Conservation (phyloP, 2,888 invertebrate genomes). For the Oligia fasciuncula region DNA sequence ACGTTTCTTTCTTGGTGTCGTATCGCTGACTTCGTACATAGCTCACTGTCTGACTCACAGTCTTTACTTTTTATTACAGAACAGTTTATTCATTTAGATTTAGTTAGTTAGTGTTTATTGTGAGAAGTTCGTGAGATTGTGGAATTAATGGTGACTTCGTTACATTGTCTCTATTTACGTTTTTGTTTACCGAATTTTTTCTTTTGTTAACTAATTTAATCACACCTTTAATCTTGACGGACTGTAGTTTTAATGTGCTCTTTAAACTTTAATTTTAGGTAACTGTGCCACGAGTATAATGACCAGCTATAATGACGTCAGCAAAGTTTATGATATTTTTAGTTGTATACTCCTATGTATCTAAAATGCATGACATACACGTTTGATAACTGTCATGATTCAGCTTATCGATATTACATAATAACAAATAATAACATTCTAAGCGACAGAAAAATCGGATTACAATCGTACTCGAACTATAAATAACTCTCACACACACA, state of each 20-base stretch:
- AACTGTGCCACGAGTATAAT: conserved; percentile 9
- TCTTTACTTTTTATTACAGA: conserved; percentile 25
- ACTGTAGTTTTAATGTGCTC: conserved; percentile 37
- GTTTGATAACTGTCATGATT: not conserved
- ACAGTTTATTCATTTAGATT: conserved; percentile 38
- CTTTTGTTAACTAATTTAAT: conserved; percentile 38
- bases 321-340: not conserved
- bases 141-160: conserved; percentile 50
- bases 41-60: conserved; percentile 31
- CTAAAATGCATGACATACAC: not conserved
- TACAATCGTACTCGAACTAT: not conserved
- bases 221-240: conserved; percentile 34
- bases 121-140: conserved; percentile 59
- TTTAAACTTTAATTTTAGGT: conserved; percentile 33
- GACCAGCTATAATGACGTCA: not conserved
- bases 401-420: not conserved
- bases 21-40: conserved; percentile 24
- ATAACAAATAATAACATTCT: not conserved
- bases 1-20: conserved; percentile 13
- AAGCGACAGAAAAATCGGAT: not conserved
- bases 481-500: not conserved
- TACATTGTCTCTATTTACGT: conserved; percentile 43
- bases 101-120: conserved; percentile 44
- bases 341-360: not conserved
- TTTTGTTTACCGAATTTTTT: conserved; percentile 44